phyloP scores from a whole-genome alignment of 2,797 vertebrate species.

The Amphiprion clarkii region DNA sequence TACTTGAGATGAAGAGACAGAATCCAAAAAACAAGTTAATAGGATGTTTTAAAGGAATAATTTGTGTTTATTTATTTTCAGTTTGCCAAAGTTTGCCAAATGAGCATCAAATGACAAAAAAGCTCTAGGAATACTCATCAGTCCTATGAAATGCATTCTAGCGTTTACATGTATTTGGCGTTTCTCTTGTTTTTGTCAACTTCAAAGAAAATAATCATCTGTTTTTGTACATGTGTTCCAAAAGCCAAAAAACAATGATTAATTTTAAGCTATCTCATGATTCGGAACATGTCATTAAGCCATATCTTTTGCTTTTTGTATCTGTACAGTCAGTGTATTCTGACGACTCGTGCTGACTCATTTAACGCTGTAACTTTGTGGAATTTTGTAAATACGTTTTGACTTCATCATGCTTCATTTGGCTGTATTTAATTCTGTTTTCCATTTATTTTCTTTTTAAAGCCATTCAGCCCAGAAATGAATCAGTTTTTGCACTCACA shows the following conservation, averaged over 20 bases:
- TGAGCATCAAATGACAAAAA: slow-evolving; percentile 36
- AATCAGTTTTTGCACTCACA: slow-evolving; percentile 42
- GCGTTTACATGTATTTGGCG: slow-evolving; percentile 27
- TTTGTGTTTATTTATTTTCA: slow-evolving; percentile 66
- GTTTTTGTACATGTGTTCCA: slow-evolving; percentile 13
- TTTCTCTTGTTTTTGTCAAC: slow-evolving; percentile 32
- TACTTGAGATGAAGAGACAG: slow-evolving; percentile 49
- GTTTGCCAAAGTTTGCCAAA: slow-evolving; percentile 75
- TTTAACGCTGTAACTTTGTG: slow-evolving; percentile 51
- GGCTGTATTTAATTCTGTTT: slow-evolving; percentile 25
- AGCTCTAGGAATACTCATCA: slow-evolving; percentile 11
- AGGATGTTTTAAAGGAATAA: slow-evolving; percentile 19
- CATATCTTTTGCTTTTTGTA: slow-evolving; percentile 69
- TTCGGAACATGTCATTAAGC: slow-evolving; percentile 69
- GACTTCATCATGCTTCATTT: slow-evolving; percentile 8
- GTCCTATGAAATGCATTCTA: slow-evolving; percentile 24
- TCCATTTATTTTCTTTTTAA: background rate
- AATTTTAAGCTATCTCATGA: slow-evolving; percentile 13
- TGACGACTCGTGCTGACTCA: slow-evolving; percentile 22
- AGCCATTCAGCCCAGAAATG: background rate
- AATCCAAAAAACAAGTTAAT: slow-evolving; percentile 41
- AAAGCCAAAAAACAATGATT: background rate
- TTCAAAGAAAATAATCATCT: slow-evolving; percentile 7
- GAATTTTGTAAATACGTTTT: slow-evolving; percentile 76
- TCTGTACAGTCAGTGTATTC: slow-evolving; percentile 20